These are phyloP conservation scores for Palythoa caribaeorum DNA, from an alignment of 92 coral and sea anemone species.

Conservation along the genomic window DNA sequence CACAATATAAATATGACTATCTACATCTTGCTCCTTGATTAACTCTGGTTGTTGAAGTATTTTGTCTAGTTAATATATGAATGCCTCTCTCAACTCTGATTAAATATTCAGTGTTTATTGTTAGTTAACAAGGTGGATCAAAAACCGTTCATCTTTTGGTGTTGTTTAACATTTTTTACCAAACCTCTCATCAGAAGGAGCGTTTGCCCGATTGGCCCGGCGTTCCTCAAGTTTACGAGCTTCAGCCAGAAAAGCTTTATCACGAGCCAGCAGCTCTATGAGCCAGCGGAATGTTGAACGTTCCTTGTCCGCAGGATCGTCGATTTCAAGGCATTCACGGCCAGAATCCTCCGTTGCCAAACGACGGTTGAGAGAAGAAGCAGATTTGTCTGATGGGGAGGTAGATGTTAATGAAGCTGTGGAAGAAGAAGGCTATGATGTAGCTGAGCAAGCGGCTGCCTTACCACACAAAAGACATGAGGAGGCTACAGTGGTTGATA, in stretches of 20 bases:
- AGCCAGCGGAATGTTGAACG: constrained; percentile 89
- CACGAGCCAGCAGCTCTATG: constrained; percentile 85
- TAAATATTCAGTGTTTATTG: too few species aligned
- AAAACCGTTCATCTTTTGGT: too few species aligned
- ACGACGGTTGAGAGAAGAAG: constrained; percentile 48
- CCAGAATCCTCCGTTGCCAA: constrained; percentile 70
- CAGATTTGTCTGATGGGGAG: constrained; percentile 42
- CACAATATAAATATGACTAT: too few species aligned
- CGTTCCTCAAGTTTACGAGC: constrained; percentile 80
- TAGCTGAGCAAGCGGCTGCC: constrained; percentile 32
- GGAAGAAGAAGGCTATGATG: constrained; percentile 11
- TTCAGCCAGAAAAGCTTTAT: constrained; percentile 73
- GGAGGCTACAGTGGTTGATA: background rate
- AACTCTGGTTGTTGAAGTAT: too few species aligned
- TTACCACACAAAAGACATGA: constrained; percentile 1
- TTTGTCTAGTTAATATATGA: too few species aligned
- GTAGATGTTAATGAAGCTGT: constrained; percentile 33
- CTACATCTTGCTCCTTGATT: too few species aligned
- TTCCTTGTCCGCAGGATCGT: constrained; percentile 82
- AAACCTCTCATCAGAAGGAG: constrained; percentile 53
- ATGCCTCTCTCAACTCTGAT: too few species aligned
- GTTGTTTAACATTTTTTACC: background rate
- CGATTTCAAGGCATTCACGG: constrained; percentile 64
- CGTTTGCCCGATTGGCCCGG: constrained; percentile 83
- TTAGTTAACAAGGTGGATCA: too few species aligned